Conservation (phyloP, 2,888 invertebrate species). For the Schizotus pectinicornis region DNA sequence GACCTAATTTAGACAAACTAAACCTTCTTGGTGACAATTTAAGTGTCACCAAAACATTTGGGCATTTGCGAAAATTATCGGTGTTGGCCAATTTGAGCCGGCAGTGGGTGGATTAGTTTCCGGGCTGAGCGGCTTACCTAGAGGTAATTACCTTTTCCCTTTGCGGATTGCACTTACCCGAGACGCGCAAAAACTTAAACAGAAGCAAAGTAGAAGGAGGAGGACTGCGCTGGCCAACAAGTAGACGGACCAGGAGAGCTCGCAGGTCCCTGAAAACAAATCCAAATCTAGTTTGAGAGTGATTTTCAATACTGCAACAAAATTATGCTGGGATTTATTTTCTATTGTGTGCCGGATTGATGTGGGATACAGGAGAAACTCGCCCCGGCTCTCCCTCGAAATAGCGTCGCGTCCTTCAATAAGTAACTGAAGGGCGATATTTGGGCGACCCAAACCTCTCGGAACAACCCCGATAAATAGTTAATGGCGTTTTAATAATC, state of each 20-base stretch:
- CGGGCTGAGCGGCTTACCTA: not conserved
- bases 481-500: no score
- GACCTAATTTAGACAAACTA: no score
- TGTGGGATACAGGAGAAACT: constrained; percentile 1
- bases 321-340: not conserved
- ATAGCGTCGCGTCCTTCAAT: constrained; percentile 15
- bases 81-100: no score
- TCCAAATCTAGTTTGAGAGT: not conserved
- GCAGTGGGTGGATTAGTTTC: not conserved
- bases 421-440: constrained; percentile 21
- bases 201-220: constrained; percentile 62
- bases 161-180: constrained; percentile 43
- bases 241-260: constrained; percentile 65
- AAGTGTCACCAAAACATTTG: no score
- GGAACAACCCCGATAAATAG: no score
- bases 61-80: no score
- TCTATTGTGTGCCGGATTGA: not conserved
- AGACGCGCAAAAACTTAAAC: constrained; percentile 65
- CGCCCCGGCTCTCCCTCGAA: not conserved
- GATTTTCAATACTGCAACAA: not conserved
- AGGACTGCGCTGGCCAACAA: constrained; percentile 62
- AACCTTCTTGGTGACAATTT: no score
- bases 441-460: no score
- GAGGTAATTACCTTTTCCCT: not conserved
- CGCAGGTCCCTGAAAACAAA: constrained; percentile 61